Evolutionary conservation across 2,888 invertebrate genomes (phyloP), one percentile per base, ranked within the genome.

Genomic region (Plagodis dolabraria): DNA sequence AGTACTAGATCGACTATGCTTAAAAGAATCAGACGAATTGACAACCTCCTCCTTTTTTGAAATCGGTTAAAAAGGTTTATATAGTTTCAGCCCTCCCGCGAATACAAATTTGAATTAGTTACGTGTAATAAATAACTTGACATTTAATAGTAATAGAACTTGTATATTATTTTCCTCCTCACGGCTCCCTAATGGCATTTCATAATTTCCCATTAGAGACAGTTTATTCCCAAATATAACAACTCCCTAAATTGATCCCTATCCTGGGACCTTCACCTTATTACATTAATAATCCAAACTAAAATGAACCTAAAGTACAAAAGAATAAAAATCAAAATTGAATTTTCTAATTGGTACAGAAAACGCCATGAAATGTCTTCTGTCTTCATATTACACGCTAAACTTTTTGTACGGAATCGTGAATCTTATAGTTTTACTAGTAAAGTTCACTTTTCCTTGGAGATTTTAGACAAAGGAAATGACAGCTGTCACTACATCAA

Each of bases 401-500:
- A 12, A 40, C 22, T 50, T 43, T 47, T 45, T 8, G 22, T 33
- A 33, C 33, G n/a, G 42, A 40, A 57, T 53, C 47, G 42, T 34
- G 48, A 33, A 62, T 10, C 45, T 49, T 53, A 47, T 12, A 0
- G 6, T 53, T 7, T 59, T 33, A 22, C 0, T 7, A 0, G 34
- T 70, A 73, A 72, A 68, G 69, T 65, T 57, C 49, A 47, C 49
- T 70, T 64, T 76, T 33, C 56, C 12, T 47, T 70, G 63, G 10
- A 61, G 47, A 10, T 44, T 11, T 48, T n/a, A 56, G 53, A 67
- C 67, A 67, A 69, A 63, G 67, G 77, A 77, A 77, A 79, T 82
- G 89, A 87, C 89, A 87, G 80, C 79, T 81, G 82, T 85, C 89
- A 89, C 89, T 92, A 89, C 86, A 89, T 92, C 92, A 92, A 89